Evolutionary conservation across 1,140 invertebrate genomes (phyloP).

Genomic region (Euura saliciscinereae): DNA sequence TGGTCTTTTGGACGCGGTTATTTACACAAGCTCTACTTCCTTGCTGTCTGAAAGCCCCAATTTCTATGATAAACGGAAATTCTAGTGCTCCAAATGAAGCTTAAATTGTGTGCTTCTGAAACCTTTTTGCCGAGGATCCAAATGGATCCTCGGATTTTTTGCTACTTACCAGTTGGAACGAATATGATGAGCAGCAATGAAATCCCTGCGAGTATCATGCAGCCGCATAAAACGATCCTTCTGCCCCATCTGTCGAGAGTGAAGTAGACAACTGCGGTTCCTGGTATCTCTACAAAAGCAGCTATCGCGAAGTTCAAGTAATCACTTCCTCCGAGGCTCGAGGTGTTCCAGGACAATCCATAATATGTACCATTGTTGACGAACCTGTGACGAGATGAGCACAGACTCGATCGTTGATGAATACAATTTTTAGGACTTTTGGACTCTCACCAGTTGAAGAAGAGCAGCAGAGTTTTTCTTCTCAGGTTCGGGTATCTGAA

Average conservation of each 20-base stretch:
- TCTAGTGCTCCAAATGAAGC: no score
- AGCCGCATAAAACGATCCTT: conserved; percentile 70
- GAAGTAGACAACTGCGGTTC: conserved; percentile 71
- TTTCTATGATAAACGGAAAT: no score
- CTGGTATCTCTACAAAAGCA: conserved; percentile 80
- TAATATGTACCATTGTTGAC: conserved; percentile 82
- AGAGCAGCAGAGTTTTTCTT: conserved; percentile 73
- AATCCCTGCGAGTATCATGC: conserved; percentile 72
- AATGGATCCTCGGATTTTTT: background rate
- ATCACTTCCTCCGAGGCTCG: conserved; percentile 73
- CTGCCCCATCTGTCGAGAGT: conserved; percentile 76
- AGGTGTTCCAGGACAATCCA: conserved; percentile 80
- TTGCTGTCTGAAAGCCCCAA: no score
- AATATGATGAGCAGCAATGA: conserved; percentile 65
- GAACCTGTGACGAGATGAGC: conserved; percentile 62
- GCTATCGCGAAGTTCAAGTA: conserved; percentile 79
- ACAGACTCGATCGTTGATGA: background rate
- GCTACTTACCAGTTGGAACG: conserved; percentile 63
- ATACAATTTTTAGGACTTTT: conserved; percentile 1
- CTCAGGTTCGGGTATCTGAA: conserved; percentile 75
- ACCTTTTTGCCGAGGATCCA: conserved; percentile 52
- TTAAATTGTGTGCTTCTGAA: no score
- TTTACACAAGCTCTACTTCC: no score
- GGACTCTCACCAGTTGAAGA: conserved; percentile 74
- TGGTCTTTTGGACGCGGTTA: no score